A percentile compares a stretch with the other conserved stretches of the same genome.
Conservation (phyloP, 37 sponge, comb jelly and placozoan genomes). For the Axinella damicornis region DNA sequence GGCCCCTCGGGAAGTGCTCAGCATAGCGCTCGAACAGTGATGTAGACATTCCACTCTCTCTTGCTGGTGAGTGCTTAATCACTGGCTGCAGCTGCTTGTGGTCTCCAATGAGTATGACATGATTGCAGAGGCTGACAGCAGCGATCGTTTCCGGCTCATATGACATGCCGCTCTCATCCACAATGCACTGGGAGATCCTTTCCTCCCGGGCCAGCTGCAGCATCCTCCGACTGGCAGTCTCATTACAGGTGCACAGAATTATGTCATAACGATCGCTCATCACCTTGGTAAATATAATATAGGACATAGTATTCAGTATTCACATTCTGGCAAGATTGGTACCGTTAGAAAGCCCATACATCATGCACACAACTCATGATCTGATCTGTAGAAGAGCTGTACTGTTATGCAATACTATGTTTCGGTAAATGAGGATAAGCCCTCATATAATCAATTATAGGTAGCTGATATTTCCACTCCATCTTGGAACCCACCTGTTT, state of each 20-base stretch:
- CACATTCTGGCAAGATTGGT: too few relatives aligned
- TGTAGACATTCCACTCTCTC: constrained; percentile 48
- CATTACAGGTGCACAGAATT: constrained; percentile 66
- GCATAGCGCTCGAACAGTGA: constrained; percentile 70
- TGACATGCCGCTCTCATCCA: constrained; percentile 68
- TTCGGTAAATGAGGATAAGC: too few relatives aligned
- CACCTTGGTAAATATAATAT: too few relatives aligned
- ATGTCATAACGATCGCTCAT: constrained; percentile 22
- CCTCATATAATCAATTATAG: too few relatives aligned
- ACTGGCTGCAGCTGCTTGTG: constrained; percentile 70
- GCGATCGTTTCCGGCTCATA: constrained; percentile 54
- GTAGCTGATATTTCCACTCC: too few relatives aligned
- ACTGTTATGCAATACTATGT: too few relatives aligned
- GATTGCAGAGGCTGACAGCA: constrained; percentile 26
- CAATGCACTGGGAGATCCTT: constrained; percentile 18
- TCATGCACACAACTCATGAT: too few relatives aligned
- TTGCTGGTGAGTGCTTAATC: constrained; percentile 35
- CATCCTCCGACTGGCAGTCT: constrained; percentile 36
- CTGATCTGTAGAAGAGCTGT: too few relatives aligned
- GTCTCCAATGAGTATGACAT: constrained; percentile 64
- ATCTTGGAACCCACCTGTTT: not conserved
- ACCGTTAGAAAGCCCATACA: too few relatives aligned
- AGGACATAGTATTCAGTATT: too few relatives aligned
- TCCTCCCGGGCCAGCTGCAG: not conserved
- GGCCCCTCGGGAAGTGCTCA: constrained; percentile 7